Evolutionary conservation across 2,113 vertebrate genomes (phyloP).

Genomic region (Pogonocichla stellata): DNA sequence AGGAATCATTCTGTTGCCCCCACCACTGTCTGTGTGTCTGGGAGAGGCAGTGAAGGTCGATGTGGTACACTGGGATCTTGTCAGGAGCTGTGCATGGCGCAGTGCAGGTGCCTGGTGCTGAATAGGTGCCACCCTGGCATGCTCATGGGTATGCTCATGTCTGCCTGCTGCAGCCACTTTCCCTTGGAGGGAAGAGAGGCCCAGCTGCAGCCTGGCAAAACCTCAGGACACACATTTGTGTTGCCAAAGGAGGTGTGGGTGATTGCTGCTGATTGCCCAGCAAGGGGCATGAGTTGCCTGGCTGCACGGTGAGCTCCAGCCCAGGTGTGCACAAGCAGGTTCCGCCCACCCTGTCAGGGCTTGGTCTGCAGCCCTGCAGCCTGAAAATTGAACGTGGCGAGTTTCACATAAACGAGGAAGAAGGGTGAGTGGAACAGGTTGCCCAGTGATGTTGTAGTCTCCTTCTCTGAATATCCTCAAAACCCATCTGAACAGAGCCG

Average conservation of each 20-base stretch:
- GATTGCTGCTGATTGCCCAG: neutral
- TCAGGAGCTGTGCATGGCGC: neutral
- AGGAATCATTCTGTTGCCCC: neutral
- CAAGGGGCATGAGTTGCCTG: neutral
- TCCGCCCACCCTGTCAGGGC: fast-evolving
- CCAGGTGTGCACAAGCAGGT: neutral
- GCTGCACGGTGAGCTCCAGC: neutral
- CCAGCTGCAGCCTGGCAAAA: neutral
- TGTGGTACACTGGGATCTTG: fast-evolving
- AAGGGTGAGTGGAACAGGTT: neutral
- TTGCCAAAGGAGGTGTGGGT: fast-evolving
- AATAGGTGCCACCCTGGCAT: neutral
- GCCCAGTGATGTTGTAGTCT: neutral
- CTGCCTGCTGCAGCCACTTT: fast-evolving
- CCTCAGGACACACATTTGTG: neutral
- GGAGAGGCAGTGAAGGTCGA: fast-evolving
- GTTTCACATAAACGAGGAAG: neutral
- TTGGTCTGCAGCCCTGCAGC: neutral
- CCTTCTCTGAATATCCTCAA: neutral
- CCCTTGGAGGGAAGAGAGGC: neutral
- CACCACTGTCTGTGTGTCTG: neutral
- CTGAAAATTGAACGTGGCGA: neutral
- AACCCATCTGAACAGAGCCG: neutral
- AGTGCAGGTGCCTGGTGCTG: neutral
- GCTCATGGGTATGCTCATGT: neutral